Evolutionary conservation across 2,113 vertebrate genomes (phyloP), one percentile per base, ranked within the genome.

Genomic region (Reinhardtius hippoglossoides): DNA sequence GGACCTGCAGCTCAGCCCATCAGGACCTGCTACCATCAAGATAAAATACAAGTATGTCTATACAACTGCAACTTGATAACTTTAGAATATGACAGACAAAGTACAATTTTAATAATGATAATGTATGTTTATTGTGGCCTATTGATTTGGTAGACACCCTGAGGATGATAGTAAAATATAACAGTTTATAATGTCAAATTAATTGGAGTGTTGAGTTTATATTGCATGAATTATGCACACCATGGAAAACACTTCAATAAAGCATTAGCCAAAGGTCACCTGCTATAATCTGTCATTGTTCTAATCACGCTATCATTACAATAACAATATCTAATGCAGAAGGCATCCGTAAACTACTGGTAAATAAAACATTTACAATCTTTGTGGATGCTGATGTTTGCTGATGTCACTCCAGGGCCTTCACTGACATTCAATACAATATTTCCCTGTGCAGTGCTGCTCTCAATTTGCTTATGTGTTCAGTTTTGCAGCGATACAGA

Each of bases 311-410:
- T 67, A 74, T 64, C 63, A 83, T 78, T 83, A 77, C 72, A 74
- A 37, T 52, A 80, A 80, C 80, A 75, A 78, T 83, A 78, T 80
- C 40, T 20, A 21, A n/a, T 54, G 50, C 50, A 54, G 50, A 8
- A 54, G 20, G 50, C 20, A 54, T 48, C 44, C 44, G 4, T 16
- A 21, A 54, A 65, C 9, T 70, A 54, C 85, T 74, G 82, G 72
- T 80, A 80, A 84, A 82, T 84, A 74, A 75, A 81, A 86, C 68
- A 86, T 84, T 81, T 83, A 82, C 69, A 74, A 77, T 24, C 71
- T 81, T 62, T 55, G 21, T 78, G 57, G 44, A 16, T 18, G 50
- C 9, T 20, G 50, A 54, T 54, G 50, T 54, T 21, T 76, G 74
- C 65, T 77, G 71, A 74, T 85, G 71, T 85, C 67, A 64, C 74